Percentiles rank a stretch among this genome's conserved stretches.
Conservation (phyloP, 37 sponge, comb jelly and placozoan species). For the Eunapius fragilis region DNA sequence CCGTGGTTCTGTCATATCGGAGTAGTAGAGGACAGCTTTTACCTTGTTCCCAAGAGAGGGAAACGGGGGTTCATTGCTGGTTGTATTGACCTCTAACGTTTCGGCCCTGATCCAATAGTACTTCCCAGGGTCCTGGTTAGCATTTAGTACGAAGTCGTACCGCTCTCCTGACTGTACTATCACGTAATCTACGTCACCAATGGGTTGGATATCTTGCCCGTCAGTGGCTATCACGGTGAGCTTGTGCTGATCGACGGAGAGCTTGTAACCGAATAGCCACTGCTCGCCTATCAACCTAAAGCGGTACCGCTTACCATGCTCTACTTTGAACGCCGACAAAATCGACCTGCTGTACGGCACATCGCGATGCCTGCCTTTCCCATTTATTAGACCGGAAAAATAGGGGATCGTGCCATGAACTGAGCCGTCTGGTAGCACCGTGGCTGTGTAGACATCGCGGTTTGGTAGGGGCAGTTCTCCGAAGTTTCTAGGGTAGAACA, state of each 20-base stretch:
- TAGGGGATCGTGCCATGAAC: slow-evolving; percentile 43
- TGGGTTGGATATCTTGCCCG: slow-evolving; percentile 59
- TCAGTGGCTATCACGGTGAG: slow-evolving; percentile 84
- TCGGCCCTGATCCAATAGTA: slow-evolving; percentile 72
- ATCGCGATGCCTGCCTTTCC: slow-evolving; percentile 47
- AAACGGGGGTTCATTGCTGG: slow-evolving; percentile 29
- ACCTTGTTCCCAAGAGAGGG: slow-evolving; percentile 23
- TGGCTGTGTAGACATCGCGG: slow-evolving; percentile 12
- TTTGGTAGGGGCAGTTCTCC: slow-evolving; percentile 31
- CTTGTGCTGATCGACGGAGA: no score
- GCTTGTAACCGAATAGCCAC: no score
- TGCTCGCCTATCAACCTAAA: no score
- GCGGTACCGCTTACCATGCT: no score
- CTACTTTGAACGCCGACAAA: slow-evolving; percentile 51
- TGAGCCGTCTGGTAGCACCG: slow-evolving; percentile 45
- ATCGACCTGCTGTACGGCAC: slow-evolving; percentile 28
- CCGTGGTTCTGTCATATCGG: no score
- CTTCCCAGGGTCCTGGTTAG: slow-evolving; percentile 11
- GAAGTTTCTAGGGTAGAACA: slow-evolving; percentile 8
- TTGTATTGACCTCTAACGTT: slow-evolving; percentile 60
- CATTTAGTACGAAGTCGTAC: slow-evolving; percentile 74
- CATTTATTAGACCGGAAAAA: slow-evolving; percentile 79
- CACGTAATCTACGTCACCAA: slow-evolving; percentile 62
- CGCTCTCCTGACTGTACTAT: slow-evolving; percentile 81
- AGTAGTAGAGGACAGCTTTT: slow-evolving; percentile 75